Evolutionary conservation across 2,113 vertebrate genomes (phyloP).

Genomic region (Alouatta palliata): DNA sequence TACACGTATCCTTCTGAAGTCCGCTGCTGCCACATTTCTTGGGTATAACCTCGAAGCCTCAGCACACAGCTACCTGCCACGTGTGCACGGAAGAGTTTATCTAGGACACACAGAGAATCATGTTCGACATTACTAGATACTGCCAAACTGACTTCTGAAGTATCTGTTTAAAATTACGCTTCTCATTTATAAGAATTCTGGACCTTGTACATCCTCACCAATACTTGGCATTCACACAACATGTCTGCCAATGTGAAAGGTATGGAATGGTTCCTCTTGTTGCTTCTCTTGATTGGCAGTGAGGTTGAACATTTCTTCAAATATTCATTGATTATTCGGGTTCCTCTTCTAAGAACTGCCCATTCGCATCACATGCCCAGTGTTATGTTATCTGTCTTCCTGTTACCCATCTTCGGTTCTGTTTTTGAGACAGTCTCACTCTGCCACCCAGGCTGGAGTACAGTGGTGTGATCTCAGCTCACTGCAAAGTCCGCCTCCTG

Average conservation of each 20-base stretch:
- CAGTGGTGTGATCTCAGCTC: no score
- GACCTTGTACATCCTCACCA: not conserved
- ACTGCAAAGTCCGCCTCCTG: no score
- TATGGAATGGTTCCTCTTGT: not conserved
- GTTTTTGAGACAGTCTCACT: no score
- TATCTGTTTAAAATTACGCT: not conserved
- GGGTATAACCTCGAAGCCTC: not conserved
- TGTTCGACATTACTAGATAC: not conserved
- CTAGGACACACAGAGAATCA: not conserved
- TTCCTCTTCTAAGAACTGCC: not conserved
- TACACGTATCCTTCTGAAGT: not conserved
- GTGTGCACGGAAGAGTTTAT: not conserved
- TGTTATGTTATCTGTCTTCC: not conserved
- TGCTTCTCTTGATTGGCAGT: not conserved
- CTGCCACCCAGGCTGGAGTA: no score
- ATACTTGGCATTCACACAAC: not conserved
- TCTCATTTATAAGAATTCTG: not conserved
- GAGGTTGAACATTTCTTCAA: not conserved
- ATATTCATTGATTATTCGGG: not conserved
- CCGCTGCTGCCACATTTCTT: not conserved
- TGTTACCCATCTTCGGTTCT: not conserved
- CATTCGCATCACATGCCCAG: not conserved
- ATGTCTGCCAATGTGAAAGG: not conserved
- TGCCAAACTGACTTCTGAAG: not conserved
- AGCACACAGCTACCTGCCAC: not conserved